Conservation (phyloP, 2,888 invertebrate genomes). For the Nudaria mundana region DNA sequence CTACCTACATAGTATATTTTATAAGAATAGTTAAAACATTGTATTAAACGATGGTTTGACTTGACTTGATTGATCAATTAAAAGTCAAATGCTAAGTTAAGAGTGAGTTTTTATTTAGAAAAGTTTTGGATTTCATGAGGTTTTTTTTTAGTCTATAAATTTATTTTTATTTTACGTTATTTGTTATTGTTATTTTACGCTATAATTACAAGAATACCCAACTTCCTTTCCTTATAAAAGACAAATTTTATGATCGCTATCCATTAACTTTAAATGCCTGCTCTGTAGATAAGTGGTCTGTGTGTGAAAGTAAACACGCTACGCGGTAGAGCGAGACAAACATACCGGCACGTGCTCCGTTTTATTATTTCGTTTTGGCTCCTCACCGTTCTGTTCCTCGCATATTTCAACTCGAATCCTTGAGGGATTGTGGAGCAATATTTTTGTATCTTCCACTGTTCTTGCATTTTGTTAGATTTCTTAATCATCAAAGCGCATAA, state of each 20-base stretch:
- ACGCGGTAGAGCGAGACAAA: conserved; percentile 43
- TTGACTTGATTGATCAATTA: conserved; percentile 14
- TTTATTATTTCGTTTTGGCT: conserved; percentile 69
- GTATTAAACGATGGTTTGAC: conserved; percentile 16
- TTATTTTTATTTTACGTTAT: no score
- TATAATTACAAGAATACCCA: no score
- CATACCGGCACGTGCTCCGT: conserved; percentile 73
- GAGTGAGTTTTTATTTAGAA: no score
- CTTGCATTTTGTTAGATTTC: conserved; percentile 22
- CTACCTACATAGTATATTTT: conserved; percentile 39
- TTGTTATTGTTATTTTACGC: no score
- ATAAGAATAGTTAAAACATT: conserved; percentile 37
- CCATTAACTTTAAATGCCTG: no score
- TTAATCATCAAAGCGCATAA: conserved; percentile 10
- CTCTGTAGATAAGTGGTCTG: conserved; percentile 20
- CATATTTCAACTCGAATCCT: conserved; percentile 65
- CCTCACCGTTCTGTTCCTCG: conserved; percentile 65
- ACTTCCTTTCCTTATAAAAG: no score
- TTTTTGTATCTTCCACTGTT: conserved; percentile 53
- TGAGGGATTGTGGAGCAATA: conserved; percentile 69
- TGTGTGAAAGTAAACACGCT: conserved; percentile 38
- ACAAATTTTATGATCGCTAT: no score
- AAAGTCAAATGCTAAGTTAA: conserved; percentile 11
- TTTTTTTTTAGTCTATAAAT: no score
- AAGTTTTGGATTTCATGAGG: no score